Evolutionary conservation across 2,113 vertebrate species (phyloP).

Genomic region (Pao palembangensis): DNA sequence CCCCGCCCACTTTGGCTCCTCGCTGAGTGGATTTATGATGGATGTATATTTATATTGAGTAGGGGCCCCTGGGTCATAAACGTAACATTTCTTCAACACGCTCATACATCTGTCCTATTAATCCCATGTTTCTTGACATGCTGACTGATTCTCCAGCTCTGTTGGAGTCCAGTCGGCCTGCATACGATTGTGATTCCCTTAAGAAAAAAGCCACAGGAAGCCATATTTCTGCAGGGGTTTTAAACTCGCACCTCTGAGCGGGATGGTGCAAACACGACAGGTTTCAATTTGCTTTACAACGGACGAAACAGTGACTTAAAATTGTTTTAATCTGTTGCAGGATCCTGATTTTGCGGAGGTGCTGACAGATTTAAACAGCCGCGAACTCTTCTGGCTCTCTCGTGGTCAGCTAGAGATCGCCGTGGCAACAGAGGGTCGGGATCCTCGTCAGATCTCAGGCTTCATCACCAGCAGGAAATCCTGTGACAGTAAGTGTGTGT

Average conservation of each 20-base stretch:
- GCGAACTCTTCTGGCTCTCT: constrained; percentile 88
- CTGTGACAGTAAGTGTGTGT: constrained; percentile 86
- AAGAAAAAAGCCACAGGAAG: constrained; percentile 4
- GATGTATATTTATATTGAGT: constrained; percentile 67
- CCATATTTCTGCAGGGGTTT: constrained; percentile 27
- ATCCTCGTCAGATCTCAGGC: constrained; percentile 77
- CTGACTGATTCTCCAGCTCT: background rate
- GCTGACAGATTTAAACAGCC: constrained; percentile 82
- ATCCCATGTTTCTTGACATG: constrained; percentile 39
- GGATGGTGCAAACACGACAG: no score
- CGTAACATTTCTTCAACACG: constrained; percentile 61
- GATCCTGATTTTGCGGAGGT: constrained; percentile 91
- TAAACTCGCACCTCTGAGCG: constrained; percentile 2
- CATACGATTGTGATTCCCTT: no score
- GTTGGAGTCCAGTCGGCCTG: constrained; percentile 25
- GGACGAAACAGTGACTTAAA: background rate
- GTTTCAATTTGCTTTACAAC: no score
- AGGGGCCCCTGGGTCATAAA: constrained; percentile 59
- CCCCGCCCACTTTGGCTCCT: constrained; percentile 39
- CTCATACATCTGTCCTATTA: constrained; percentile 62
- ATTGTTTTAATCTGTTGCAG: constrained; percentile 59
- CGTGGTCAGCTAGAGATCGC: constrained; percentile 85
- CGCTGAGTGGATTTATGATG: constrained; percentile 50
- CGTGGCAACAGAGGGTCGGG: constrained; percentile 75
- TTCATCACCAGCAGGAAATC: constrained; percentile 84